Base-by-base conservation (phyloP, 2,888 invertebrate genomes). In the Noctua comes region DNA sequence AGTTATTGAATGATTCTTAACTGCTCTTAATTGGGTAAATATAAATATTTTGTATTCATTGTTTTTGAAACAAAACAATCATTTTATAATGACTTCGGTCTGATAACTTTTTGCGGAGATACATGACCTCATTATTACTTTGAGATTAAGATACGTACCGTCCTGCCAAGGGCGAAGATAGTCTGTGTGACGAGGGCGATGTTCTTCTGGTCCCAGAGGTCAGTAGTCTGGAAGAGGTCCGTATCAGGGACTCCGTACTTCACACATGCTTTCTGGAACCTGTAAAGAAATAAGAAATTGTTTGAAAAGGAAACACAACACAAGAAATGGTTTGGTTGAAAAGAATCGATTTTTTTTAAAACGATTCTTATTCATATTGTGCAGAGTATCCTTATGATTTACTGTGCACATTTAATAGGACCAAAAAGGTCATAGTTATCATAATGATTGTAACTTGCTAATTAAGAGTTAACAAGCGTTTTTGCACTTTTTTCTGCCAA, bases 201-300 rank as follows among this genome's bases (percentile, higher is more conserved):
- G 94, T 99, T 99, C 95, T 99, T 98, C 91, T 97, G 97, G 93
- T 99, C 99, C 97, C 98, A 99, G 48, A 99, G 97, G 92, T 99
- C 99, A 0, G 99, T 98, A 2, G 99, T 98, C 96, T 99, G 99
- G 97, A 99, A 99, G 21, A 98, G 97, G 92, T 99, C 99, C 1
- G 98, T 98, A 88, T 98, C 98, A 11, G 98, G 98, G 1, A 99
- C 98, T 73, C 99, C 99, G 90, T 99, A 98, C 90, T 97, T 97
- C 68, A 98, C 97, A 91, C 98, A 98, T 2, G 98, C 98, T 87
- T 98, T 98, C 90, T 98, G 98, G 93, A 99, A 99, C 92, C 98
- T 98, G 93, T 5, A n/a, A 79, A 68, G 93, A 93, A 81, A 85
- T n/a, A n/a, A 76, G 6, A 18, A 16, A 36, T 0, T 36, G 3